Percentiles rank a stretch among this genome's conserved stretches.
Conservation (phyloP, 2,797 vertebrate species). For the Euphonia xanthogaster region DNA sequence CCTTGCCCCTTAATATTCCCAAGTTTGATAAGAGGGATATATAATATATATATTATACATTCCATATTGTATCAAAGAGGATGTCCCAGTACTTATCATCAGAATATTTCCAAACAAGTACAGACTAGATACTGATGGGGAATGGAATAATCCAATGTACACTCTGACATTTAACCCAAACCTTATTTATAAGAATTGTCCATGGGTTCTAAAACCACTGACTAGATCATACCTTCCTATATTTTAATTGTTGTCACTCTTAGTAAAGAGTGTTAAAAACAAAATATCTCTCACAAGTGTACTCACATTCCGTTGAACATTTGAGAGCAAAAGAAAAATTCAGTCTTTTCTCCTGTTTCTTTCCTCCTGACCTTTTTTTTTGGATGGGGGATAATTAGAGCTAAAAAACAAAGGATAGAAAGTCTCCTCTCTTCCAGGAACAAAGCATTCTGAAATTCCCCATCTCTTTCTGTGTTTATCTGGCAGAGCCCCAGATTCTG, state of each 20-base stretch:
- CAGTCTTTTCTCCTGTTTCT: neutral
- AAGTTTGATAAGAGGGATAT: neutral
- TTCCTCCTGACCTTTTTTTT: neutral
- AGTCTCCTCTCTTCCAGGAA: constrained; percentile 43
- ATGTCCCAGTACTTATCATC: neutral
- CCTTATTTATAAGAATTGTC: neutral
- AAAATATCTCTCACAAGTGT: neutral
- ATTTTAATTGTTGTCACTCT: neutral
- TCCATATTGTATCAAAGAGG: neutral
- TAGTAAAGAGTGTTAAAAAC: neutral
- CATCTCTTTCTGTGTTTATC: constrained; percentile 17
- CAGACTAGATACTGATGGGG: neutral
- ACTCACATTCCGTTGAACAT: neutral
- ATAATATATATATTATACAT: neutral
- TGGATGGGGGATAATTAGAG: neutral
- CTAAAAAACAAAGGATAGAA: constrained; percentile 6
- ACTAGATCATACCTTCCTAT: neutral
- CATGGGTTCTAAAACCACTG: neutral
- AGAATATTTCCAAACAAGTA: neutral
- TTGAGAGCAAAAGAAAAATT: neutral
- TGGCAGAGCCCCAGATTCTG: constrained; percentile 32
- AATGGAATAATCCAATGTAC: neutral
- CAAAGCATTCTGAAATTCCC: constrained; percentile 15
- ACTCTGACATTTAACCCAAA: neutral
- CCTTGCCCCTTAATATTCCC: neutral